phyloP scores from a whole-genome alignment of 2,797 vertebrate species.

The Potorous gilbertii region DNA sequence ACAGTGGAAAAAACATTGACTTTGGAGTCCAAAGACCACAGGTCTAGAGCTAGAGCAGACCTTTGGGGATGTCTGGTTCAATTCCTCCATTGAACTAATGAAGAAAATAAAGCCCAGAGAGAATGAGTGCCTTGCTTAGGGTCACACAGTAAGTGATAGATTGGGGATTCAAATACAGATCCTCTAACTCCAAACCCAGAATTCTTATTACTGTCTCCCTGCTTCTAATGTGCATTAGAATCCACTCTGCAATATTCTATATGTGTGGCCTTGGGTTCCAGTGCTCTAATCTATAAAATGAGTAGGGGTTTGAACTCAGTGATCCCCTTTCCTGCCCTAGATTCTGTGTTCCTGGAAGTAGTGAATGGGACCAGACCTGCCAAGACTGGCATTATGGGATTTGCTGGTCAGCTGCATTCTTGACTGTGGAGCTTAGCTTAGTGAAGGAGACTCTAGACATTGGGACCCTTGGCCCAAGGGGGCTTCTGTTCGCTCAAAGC shows the following conservation, averaged over 20 bases:
- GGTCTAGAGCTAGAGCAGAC: no score
- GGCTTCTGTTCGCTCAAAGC: background rate
- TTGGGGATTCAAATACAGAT: background rate
- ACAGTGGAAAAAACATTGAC: background rate
- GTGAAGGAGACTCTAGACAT: background rate
- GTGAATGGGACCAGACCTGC: background rate
- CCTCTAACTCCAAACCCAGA: background rate
- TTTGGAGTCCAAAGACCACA: background rate
- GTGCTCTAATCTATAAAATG: background rate
- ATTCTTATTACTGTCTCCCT: background rate
- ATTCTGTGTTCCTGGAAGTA: background rate
- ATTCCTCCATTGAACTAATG: background rate
- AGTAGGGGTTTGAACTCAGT: background rate
- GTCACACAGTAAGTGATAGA: background rate
- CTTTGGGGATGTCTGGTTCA: no score
- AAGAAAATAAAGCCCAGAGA: background rate
- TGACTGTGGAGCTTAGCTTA: conserved; percentile 1
- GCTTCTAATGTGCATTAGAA: background rate
- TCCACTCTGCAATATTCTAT: background rate
- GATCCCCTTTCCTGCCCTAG: background rate
- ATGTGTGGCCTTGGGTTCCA: background rate
- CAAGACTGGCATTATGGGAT: background rate
- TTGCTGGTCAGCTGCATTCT: background rate
- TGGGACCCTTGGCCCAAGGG: background rate
- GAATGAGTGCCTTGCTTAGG: background rate